phyloP scores from a whole-genome alignment of 2,113 vertebrate species.

The Synchiropus splendidus region DNA sequence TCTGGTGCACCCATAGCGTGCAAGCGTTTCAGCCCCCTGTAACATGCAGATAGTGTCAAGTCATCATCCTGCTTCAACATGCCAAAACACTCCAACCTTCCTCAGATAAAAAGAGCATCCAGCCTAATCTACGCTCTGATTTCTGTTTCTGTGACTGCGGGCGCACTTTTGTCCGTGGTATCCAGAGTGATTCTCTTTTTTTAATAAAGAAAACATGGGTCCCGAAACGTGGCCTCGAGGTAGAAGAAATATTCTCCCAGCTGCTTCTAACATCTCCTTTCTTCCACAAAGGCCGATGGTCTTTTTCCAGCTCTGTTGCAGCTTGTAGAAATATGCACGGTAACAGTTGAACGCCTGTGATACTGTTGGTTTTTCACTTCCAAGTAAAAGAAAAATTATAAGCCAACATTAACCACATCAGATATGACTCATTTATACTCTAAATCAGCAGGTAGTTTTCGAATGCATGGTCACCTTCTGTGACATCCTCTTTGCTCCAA shows the following conservation, averaged over 20 bases:
- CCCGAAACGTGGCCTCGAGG: constrained; percentile 23
- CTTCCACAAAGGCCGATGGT: constrained; percentile 3
- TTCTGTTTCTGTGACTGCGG: constrained; percentile 15
- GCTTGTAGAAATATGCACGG: constrained; percentile 23
- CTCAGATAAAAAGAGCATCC: constrained; percentile 2
- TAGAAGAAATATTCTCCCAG: constrained; percentile 7
- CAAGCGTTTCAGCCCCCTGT: constrained; percentile 4
- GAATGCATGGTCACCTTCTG: no score
- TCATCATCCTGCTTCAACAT: constrained; percentile 16
- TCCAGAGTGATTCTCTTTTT: constrained; percentile 30
- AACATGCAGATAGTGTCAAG: constrained; percentile 10
- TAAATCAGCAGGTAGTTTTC: no score
- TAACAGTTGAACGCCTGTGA: neutral
- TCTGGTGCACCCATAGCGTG: constrained; percentile 9
- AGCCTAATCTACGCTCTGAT: constrained; percentile 2
- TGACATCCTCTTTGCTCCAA: no score
- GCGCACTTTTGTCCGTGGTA: constrained; percentile 4
- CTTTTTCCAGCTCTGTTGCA: constrained; percentile 3
- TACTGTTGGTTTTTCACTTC: neutral
- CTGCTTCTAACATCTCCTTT: neutral
- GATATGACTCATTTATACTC: no score
- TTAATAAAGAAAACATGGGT: constrained; percentile 40
- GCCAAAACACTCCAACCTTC: constrained; percentile 5
- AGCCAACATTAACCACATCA: no score
- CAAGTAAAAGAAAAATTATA: neutral